These are phyloP conservation scores for Myxocyprinus asiaticus DNA, from an alignment of 2,113 vertebrate species.

Conservation along the genomic window DNA sequence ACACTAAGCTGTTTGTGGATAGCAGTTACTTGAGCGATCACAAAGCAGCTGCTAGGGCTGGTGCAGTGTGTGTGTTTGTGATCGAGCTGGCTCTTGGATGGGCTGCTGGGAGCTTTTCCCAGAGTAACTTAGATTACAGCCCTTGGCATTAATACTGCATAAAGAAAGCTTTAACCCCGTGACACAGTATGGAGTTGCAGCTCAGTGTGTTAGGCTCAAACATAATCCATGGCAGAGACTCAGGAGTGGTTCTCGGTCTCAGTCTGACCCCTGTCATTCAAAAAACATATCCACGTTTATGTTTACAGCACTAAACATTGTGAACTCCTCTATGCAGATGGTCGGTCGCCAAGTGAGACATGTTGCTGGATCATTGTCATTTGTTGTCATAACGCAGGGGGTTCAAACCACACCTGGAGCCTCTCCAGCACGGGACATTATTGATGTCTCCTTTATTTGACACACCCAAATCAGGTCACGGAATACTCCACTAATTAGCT, in stretches of 20 bases:
- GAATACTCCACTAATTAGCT: too few relatives aligned
- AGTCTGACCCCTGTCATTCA: neutral
- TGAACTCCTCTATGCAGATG: neutral
- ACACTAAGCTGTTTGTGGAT: conserved; percentile 11
- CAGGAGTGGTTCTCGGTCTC: neutral
- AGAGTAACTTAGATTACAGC: conserved; percentile 15
- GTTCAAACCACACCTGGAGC: too few relatives aligned
- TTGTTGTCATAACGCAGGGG: too few relatives aligned
- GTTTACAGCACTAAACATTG: neutral
- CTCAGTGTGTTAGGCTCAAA: neutral
- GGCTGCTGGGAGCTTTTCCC: neutral
- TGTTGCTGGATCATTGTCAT: too few relatives aligned
- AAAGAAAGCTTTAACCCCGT: conserved; percentile 15
- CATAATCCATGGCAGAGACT: neutral
- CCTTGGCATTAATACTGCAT: conserved; percentile 12
- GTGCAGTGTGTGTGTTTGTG: neutral
- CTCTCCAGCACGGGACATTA: too few relatives aligned
- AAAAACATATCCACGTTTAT: neutral
- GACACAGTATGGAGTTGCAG: neutral
- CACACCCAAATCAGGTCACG: too few relatives aligned
- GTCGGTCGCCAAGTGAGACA: neutral
- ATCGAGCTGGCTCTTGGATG: conserved; percentile 1
- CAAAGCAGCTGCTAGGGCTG: neutral
- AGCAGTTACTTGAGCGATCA: neutral
- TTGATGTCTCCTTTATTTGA: too few relatives aligned